phyloP scores from a whole-genome alignment of 2,888 invertebrate genomes.

The Rhagophthalmus giganteus region DNA sequence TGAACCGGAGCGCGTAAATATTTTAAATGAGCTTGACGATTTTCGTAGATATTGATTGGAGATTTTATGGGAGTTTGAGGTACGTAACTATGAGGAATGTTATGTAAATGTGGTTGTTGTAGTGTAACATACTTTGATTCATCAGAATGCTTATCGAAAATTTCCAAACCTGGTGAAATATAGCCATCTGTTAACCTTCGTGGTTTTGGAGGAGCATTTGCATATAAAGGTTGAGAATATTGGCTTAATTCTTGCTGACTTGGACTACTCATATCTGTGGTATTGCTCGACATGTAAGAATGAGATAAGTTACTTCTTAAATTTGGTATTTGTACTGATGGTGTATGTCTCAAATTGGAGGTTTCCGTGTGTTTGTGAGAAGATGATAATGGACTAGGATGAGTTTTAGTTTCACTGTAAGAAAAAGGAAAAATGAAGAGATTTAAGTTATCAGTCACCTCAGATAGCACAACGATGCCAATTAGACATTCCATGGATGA shows the following conservation, averaged over 20 bases:
- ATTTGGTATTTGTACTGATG: slow-evolving; percentile 23
- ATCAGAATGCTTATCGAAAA: slow-evolving; percentile 57
- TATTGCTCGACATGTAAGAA: slow-evolving; percentile 47
- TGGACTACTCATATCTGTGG: slow-evolving; percentile 47
- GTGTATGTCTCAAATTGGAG: slow-evolving; percentile 15
- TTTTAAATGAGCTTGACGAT: slow-evolving; percentile 29
- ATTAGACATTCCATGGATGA: too few relatives aligned
- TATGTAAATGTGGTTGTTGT: slow-evolving; percentile 45
- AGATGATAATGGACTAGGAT: slow-evolving; percentile 5
- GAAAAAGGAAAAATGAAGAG: too few relatives aligned
- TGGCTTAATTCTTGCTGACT: slow-evolving; percentile 52
- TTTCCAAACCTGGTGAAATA: slow-evolving; percentile 73
- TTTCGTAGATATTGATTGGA: slow-evolving; percentile 44
- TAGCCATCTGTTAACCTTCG: slow-evolving; percentile 77
- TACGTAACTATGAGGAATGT: slow-evolving; percentile 39
- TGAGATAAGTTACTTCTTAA: slow-evolving; percentile 42
- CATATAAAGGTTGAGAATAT: slow-evolving; percentile 75
- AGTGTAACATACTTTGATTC: slow-evolving; percentile 59
- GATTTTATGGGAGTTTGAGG: slow-evolving; percentile 43
- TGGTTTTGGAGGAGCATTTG: slow-evolving; percentile 88
- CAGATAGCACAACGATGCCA: too few relatives aligned
- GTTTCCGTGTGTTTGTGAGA: slow-evolving; percentile 32
- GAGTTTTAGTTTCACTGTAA: slow-evolving; percentile 17
- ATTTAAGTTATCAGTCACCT: too few relatives aligned
- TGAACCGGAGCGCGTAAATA: slow-evolving; percentile 34